These are phyloP conservation scores for Thalpophila matura DNA, from an alignment of 2,888 invertebrate genomes.

Conservation along the genomic window DNA sequence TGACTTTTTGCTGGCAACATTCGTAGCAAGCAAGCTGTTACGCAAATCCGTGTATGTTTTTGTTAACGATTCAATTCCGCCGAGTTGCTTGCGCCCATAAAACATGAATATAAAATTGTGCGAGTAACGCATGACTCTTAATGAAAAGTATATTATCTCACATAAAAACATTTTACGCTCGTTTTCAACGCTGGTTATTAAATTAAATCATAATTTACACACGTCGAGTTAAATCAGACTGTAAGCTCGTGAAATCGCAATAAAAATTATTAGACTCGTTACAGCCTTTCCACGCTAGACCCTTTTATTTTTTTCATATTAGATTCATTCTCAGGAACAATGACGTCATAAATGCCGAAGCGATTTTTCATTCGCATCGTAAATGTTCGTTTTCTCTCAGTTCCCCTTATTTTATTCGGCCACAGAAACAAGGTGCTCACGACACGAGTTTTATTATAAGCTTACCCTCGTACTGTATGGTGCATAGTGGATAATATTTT, in stretches of 20 bases:
- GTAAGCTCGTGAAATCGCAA: slow-evolving; percentile 85
- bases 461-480: slow-evolving; percentile 46
- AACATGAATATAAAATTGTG: slow-evolving; percentile 82
- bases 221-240: slow-evolving; percentile 85
- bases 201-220: slow-evolving; percentile 90
- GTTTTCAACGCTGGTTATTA: slow-evolving; percentile 86
- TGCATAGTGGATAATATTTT: slow-evolving; percentile 39
- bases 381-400: slow-evolving; percentile 70
- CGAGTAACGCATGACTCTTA: slow-evolving; percentile 83
- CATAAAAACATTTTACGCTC: slow-evolving; percentile 88
- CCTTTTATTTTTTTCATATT: slow-evolving; percentile 74
- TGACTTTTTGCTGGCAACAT: slow-evolving; percentile 43
- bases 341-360: slow-evolving; percentile 82
- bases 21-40: slow-evolving; percentile 63
- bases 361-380: slow-evolving; percentile 83
- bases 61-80: slow-evolving; percentile 75
- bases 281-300: slow-evolving; percentile 75
- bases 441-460: slow-evolving; percentile 63
- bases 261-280: slow-evolving; percentile 86
- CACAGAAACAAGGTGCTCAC: slow-evolving; percentile 72
- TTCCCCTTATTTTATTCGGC: slow-evolving; percentile 70
- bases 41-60: slow-evolving; percentile 68
- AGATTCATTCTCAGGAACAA: slow-evolving; percentile 77
- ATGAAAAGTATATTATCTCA: slow-evolving; percentile 88
- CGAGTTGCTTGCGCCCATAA: slow-evolving; percentile 76